phyloP scores from a whole-genome alignment of 1,140 invertebrate genomes.

The Mizuhopecten yessoensis region DNA sequence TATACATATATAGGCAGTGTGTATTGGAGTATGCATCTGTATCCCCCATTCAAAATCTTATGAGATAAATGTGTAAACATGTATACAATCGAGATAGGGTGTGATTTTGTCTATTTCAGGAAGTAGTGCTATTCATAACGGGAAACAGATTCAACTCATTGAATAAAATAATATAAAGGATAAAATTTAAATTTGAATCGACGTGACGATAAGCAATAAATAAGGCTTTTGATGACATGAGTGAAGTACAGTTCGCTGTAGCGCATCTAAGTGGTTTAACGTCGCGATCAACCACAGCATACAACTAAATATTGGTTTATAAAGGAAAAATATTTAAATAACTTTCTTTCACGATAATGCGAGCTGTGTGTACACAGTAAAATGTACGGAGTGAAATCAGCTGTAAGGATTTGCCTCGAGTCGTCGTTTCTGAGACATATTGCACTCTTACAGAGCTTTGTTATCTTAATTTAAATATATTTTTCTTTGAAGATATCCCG shows the following conservation, averaged over 20 bases:
- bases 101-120: background rate
- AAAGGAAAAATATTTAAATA: constrained; percentile 8
- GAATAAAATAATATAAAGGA: background rate
- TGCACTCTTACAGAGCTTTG: background rate
- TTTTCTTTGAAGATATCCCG: background rate
- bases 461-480: background rate
- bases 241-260: background rate
- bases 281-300: background rate
- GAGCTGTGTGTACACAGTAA: background rate
- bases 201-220: background rate
- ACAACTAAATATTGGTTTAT: background rate
- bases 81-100: background rate
- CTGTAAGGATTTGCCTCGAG: background rate
- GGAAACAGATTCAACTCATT: background rate
- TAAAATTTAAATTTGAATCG: background rate
- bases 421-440: background rate
- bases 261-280: background rate
- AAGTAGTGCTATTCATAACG: background rate
- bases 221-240: background rate
- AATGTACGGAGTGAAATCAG: background rate
- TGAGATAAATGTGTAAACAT: background rate
- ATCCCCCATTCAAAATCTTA: background rate
- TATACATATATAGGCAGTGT: too few relatives aligned
- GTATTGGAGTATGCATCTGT: background rate
- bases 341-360: background rate